Base-by-base conservation (phyloP, 1,140 invertebrate species). In the Zaprionus inermis region DNA sequence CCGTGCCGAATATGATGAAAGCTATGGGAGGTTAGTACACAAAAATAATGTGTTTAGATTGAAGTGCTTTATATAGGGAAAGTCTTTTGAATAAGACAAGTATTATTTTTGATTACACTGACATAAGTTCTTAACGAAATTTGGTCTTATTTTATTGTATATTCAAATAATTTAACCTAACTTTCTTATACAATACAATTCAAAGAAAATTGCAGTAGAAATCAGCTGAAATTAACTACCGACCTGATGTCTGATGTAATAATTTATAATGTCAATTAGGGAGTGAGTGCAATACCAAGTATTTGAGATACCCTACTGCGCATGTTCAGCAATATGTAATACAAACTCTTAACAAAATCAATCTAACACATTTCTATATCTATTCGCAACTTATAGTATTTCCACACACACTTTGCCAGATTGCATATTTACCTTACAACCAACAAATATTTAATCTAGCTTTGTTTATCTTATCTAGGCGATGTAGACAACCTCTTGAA, bases 11-110 rank as follows among this genome's bases (percentile, higher is more conserved):
- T 10, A 18, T 90, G 5, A 0, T 82, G 1, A 56, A 76, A 2
- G 30, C 9, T 4, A 80, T 83, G 75, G 36, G 63, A 46, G 54
- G 91, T 92, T 61, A 78, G 78, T 82, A 36, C 12, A 16, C 20
- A 3, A 20, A n/a, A 3, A 28, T 28, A 28, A 9, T 28, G n/a
- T 28, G 12, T n/a, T 0, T n/a, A 16, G 14, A 14, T 32, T 0
- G 10, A 32, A 10, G 30, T 32, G 30, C 30, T 10, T 10, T 1
- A 32, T 32, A 1, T 28, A 4, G 5, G 24, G 24, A 28, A 28
- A n/a, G n/a, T n/a, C n/a, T n/a, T n/a, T n/a, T n/a, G n/a, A n/a
- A n/a, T n/a, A n/a, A n/a, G n/a, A n/a, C n/a, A n/a, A n/a, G n/a
- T n/a, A n/a, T n/a, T n/a, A n/a, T n/a, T n/a, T n/a, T n/a, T n/a